phyloP scores from a whole-genome alignment of 2,113 vertebrate species.

The Morone chrysops region DNA sequence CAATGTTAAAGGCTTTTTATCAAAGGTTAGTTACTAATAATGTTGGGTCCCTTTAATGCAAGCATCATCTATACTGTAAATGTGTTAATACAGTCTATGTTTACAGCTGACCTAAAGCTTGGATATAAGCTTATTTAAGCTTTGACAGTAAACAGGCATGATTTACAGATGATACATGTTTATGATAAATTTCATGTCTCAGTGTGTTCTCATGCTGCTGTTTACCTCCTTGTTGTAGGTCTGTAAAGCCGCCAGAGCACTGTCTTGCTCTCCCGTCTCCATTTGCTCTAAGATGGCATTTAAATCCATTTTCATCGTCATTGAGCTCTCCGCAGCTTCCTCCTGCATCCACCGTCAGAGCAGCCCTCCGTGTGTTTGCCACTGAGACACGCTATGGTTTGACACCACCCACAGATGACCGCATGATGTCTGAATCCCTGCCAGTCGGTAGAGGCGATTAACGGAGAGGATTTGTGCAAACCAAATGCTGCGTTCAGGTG shows the following conservation, averaged over 20 bases:
- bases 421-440: constrained; percentile 57
- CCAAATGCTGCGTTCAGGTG: constrained; percentile 54
- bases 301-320: constrained; percentile 87
- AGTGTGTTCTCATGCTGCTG: too few species aligned
- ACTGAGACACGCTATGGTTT: not conserved
- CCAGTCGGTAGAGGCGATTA: constrained; percentile 71
- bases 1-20: not conserved
- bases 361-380: not conserved
- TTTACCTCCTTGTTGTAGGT: constrained; percentile 87
- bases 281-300: constrained; percentile 85
- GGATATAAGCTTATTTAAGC: not conserved
- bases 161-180: not conserved
- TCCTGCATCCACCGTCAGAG: not conserved
- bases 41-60: not conserved
- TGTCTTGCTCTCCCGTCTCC: constrained; percentile 88
- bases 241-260: constrained; percentile 85
- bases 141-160: not conserved
- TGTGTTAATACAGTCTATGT: too few species aligned
- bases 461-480: constrained; percentile 47
- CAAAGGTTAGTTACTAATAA: too few species aligned
- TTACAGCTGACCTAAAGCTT: not conserved
- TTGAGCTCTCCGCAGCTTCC: constrained; percentile 21
- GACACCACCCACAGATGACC: constrained; percentile 50
- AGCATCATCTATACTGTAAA: not conserved
- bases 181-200: not conserved